Evolutionary conservation across 2,888 invertebrate genomes (phyloP).

Genomic region (Aphidoletes aphidimyza): DNA sequence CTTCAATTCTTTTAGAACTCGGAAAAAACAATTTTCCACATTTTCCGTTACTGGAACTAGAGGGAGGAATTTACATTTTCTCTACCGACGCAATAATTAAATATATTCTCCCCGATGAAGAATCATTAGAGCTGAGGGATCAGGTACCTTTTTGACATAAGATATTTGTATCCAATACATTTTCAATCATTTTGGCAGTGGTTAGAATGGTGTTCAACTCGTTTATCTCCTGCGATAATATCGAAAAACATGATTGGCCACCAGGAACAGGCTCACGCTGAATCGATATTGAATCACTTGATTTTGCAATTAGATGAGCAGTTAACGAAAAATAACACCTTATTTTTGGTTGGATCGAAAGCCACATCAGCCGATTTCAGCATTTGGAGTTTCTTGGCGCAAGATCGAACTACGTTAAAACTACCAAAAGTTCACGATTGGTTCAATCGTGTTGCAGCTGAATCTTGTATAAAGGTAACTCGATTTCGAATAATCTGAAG

Average conservation of each 20-base stretch:
- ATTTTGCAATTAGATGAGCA: conserved; percentile 61
- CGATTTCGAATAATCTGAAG: no score
- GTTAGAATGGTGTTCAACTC: conserved; percentile 75
- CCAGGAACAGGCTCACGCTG: conserved; percentile 69
- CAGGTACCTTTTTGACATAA: conserved; percentile 64
- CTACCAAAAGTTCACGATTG: conserved; percentile 29
- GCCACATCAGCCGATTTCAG: conserved; percentile 76
- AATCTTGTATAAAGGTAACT: not conserved
- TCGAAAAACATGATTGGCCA: conserved; percentile 68
- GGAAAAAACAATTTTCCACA: conserved; percentile 64
- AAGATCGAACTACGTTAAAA: conserved; percentile 68
- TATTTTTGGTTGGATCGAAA: conserved; percentile 72
- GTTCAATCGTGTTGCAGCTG: conserved; percentile 35
- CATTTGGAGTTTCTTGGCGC: conserved; percentile 79
- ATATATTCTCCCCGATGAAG: conserved; percentile 71
- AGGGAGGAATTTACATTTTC: conserved; percentile 73
- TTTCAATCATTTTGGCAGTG: no score
- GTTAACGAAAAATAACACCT: not conserved
- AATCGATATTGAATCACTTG: conserved; percentile 69
- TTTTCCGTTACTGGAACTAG: conserved; percentile 75
- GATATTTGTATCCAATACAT: conserved; percentile 55
- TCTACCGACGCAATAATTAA: conserved; percentile 78
- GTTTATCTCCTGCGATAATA: conserved; percentile 71
- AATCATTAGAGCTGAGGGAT: conserved; percentile 65
- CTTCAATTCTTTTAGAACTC: conserved; percentile 55